Percentiles rank a stretch among this genome's conserved stretches.
phyloP scores from a whole-genome alignment of 64 coral and sea anemone species.

The Montipora capricornis region DNA sequence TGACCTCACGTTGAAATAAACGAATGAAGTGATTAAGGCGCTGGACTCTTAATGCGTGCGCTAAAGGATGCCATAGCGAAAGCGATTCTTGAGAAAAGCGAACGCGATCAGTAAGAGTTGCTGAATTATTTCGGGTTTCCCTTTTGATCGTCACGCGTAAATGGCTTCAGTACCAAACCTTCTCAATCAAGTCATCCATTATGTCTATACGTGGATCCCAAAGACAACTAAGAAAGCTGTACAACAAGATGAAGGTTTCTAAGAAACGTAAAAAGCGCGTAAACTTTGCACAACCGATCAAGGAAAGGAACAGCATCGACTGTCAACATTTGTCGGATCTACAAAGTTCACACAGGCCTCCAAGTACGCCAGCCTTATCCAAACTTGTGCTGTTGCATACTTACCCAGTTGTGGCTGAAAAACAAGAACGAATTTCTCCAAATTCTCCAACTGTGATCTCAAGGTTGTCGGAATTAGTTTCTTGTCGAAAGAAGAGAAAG shows the following conservation, averaged over 20 bases:
- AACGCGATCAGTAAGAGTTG: not conserved
- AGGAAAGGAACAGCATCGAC: not conserved
- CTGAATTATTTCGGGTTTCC: not conserved
- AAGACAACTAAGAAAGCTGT: not conserved
- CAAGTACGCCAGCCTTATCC: not conserved
- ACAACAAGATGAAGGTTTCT: not conserved
- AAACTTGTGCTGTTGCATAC: not conserved
- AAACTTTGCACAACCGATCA: not conserved
- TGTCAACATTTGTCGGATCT: not conserved
- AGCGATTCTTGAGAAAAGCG: no score
- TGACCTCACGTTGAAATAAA: no score
- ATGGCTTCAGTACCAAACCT: not conserved
- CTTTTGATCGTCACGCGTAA: not conserved
- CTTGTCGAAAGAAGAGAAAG: constrained; percentile 39
- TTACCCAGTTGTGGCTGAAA: not conserved
- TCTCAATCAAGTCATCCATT: constrained; percentile 15
- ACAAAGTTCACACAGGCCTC: not conserved
- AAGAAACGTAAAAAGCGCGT: not conserved
- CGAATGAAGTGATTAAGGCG: no score
- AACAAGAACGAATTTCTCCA: not conserved
- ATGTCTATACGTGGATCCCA: constrained; percentile 26
- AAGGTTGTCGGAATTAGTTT: constrained; percentile 8
- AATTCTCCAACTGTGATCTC: not conserved
- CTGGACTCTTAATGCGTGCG: not conserved
- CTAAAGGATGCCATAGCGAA: not conserved